phyloP scores from a whole-genome alignment of 2,113 vertebrate genomes.

The Alligator sinensis region DNA sequence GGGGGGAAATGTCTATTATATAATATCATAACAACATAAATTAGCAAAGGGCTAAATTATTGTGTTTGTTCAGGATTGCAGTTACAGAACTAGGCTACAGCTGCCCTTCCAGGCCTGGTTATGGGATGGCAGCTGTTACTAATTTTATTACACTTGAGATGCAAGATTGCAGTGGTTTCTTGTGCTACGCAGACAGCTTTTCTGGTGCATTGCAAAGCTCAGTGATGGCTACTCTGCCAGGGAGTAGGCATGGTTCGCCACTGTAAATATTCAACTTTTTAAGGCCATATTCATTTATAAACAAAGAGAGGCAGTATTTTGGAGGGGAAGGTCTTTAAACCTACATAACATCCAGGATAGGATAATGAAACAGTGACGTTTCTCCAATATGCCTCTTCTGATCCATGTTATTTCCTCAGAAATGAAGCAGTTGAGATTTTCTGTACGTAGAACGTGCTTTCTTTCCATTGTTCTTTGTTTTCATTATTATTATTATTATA shows the following conservation, averaged over 20 bases:
- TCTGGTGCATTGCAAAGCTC: not conserved
- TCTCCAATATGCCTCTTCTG: not conserved
- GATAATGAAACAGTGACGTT: not conserved
- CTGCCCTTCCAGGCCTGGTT: not conserved
- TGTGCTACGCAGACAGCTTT: not conserved
- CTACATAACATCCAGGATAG: not conserved
- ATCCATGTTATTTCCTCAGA: not conserved
- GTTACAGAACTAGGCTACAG: not conserved
- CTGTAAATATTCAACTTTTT: not conserved
- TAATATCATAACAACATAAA: not conserved
- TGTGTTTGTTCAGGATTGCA: not conserved
- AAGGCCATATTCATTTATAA: not conserved
- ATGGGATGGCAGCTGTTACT: fast-evolving
- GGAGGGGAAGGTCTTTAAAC: not conserved
- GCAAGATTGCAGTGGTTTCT: not conserved
- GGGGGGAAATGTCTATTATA: not conserved
- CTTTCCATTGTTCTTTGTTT: not conserved
- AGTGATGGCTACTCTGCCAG: not conserved
- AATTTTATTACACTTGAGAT: not conserved
- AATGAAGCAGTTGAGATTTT: not conserved
- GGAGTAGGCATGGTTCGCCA: not conserved
- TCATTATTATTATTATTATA: not conserved
- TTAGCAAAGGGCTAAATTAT: not conserved
- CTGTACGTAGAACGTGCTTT: fast-evolving
- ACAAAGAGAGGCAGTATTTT: not conserved